phyloP scores from a whole-genome alignment of 2,797 vertebrate genomes.

The Diceros bicornis region DNA sequence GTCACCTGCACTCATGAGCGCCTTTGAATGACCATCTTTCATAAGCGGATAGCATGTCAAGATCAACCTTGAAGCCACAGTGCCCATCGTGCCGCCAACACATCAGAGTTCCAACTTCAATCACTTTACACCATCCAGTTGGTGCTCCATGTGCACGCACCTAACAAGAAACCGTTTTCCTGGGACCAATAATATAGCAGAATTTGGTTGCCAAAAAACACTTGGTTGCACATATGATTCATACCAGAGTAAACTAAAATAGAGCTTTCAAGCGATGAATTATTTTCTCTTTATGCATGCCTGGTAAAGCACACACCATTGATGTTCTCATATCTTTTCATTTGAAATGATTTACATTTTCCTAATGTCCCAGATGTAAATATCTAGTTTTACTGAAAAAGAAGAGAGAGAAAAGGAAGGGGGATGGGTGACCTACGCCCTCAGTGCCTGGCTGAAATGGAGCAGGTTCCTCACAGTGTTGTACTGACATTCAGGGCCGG shows the following conservation, averaged over 20 bases:
- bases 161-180: background rate
- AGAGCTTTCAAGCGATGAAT: background rate
- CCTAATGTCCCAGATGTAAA: background rate
- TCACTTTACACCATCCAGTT: background rate
- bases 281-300: background rate
- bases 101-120: background rate
- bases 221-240: background rate
- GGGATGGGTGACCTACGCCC: background rate
- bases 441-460: background rate
- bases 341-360: background rate
- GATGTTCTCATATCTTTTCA: background rate
- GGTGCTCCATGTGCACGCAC: rapidly evolving
- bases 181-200: background rate
- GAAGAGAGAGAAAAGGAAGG: background rate
- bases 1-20: rapidly evolving
- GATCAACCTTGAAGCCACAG: background rate
- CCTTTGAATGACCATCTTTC: background rate
- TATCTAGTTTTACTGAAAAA: background rate
- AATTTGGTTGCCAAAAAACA: background rate
- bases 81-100: background rate
- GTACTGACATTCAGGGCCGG: rapidly evolving
- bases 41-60: background rate
- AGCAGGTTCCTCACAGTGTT: background rate
- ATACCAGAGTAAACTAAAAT: background rate
- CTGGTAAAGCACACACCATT: background rate